A percentile compares a stretch with the other conserved stretches of the same genome.
phyloP scores from a whole-genome alignment of 2,113 vertebrate genomes.

The Apteryx mantelli region DNA sequence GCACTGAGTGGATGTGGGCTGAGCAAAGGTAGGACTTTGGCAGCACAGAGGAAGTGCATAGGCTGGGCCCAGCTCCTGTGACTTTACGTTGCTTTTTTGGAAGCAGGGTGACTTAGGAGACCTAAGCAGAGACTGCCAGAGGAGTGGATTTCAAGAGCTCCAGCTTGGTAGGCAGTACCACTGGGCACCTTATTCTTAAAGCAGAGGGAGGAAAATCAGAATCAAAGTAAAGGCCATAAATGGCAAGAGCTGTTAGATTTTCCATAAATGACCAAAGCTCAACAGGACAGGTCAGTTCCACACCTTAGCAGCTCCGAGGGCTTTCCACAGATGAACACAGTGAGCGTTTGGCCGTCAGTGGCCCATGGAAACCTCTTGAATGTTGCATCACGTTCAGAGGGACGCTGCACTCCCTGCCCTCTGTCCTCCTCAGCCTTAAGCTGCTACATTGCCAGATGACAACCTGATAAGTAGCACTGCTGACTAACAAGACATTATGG shows the following conservation, averaged over 20 bases:
- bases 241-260: neutral
- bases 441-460: neutral
- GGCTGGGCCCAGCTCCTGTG: neutral
- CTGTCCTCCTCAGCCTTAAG: neutral
- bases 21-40: neutral
- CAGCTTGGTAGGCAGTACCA: neutral
- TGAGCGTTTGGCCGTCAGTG: neutral
- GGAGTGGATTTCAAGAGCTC: neutral
- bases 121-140: neutral
- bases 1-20: neutral
- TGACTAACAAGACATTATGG: rapidly evolving
- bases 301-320: neutral
- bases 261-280: neutral
- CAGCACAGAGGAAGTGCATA: neutral
- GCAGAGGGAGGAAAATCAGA: neutral
- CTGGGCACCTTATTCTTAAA: neutral
- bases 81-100: neutral
- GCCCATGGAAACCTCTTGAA: neutral
- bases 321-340: neutral
- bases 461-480: neutral
- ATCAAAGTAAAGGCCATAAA: neutral
- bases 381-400: rapidly evolving
- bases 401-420: neutral
- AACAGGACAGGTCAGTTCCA: neutral
- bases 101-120: neutral